Conservation (phyloP, 2,888 invertebrate species). For the Zhuqinia jingwanae region DNA sequence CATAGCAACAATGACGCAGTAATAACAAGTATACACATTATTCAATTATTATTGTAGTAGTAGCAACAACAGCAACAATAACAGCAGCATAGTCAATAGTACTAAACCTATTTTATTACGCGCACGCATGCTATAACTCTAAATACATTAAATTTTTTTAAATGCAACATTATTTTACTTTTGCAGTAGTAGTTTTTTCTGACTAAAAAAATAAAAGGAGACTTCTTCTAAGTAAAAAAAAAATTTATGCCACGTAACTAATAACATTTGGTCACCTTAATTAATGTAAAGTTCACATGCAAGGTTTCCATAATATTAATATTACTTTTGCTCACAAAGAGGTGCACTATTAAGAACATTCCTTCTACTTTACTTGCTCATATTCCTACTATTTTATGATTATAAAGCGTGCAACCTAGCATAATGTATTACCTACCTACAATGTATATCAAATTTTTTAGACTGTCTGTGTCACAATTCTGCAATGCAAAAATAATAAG, state of each 20-base stretch:
- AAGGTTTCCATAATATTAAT: slow-evolving; percentile 45
- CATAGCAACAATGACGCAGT: neutral
- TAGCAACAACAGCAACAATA: no score
- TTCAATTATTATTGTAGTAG: neutral
- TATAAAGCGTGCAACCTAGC: no score
- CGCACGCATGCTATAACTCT: neutral
- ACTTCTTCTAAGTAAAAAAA: neutral
- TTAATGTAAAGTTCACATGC: slow-evolving; percentile 71
- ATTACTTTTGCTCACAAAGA: neutral
- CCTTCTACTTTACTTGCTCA: no score
- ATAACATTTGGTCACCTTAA: slow-evolving; percentile 46
- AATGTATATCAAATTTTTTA: no score
- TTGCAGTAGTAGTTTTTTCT: no score
- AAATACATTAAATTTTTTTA: no score
- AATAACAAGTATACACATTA: neutral
- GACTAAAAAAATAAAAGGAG: neutral
- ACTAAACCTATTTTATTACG: neutral
- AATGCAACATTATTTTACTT: no score
- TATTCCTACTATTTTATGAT: no score
- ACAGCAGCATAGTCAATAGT: neutral
- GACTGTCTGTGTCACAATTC: no score
- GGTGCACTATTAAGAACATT: neutral
- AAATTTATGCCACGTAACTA: neutral
- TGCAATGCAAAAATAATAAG: no score
- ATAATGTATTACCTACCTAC: no score